These are phyloP conservation scores for Oxyura jamaicensis DNA, from an alignment of 2,113 vertebrate genomes.

Conservation along the genomic window DNA sequence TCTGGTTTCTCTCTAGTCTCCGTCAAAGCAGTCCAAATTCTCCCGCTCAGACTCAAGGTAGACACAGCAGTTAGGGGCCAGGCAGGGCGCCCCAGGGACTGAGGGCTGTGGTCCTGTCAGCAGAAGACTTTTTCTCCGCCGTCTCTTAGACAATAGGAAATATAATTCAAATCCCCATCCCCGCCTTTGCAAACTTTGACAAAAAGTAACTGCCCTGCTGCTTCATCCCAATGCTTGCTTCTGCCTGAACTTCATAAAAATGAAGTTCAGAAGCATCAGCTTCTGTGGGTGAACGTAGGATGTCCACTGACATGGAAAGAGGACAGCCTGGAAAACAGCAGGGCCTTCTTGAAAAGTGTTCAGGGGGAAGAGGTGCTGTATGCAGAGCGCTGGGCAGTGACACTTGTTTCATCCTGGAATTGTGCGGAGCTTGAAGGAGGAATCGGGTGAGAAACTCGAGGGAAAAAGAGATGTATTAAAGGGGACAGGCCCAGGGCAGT, in stretches of 20 bases:
- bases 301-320: background rate
- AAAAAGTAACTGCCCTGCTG: background rate
- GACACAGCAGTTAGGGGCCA: background rate
- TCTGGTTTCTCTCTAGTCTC: background rate
- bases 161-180: background rate
- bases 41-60: background rate
- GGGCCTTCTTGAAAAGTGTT: background rate
- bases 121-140: background rate
- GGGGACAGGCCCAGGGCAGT: background rate
- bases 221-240: background rate
- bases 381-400: background rate
- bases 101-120: background rate
- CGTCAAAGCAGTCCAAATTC: background rate
- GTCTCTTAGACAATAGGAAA: background rate
- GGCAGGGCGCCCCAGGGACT: background rate
- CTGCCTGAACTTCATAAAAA: background rate
- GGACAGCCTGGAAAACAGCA: background rate
- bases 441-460: background rate
- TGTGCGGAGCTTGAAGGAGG: background rate
- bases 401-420: background rate
- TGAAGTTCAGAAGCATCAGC: background rate
- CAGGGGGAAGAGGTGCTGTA: background rate
- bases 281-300: background rate
- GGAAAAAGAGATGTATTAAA: background rate
- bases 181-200: background rate